Evolutionary conservation across 2,113 vertebrate species (phyloP).

Genomic region (Addax nasomaculatus): DNA sequence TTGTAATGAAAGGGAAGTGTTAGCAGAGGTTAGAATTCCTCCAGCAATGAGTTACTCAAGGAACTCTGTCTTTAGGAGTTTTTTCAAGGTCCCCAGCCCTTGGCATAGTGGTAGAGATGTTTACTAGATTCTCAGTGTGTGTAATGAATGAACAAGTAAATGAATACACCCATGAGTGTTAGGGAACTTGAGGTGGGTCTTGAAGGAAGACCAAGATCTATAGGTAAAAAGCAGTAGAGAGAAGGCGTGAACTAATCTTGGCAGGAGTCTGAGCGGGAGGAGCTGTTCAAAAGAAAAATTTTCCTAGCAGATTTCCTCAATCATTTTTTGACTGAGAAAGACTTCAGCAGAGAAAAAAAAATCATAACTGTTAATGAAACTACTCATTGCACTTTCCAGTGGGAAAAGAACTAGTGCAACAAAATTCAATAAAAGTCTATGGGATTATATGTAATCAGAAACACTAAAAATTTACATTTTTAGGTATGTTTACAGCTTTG

Average conservation of each 20-base stretch:
- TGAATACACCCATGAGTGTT: background rate
- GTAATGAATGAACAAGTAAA: background rate
- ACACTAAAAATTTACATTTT: background rate
- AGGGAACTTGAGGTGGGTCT: background rate
- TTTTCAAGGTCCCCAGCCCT: background rate
- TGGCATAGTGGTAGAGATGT: background rate
- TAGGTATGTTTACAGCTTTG: background rate
- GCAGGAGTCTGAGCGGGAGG: background rate
- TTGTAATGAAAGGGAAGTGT: background rate
- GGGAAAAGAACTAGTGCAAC: background rate
- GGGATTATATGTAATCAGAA: background rate
- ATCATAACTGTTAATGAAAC: background rate
- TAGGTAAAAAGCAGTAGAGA: background rate
- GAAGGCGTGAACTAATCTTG: background rate
- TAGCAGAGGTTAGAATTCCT: slow-evolving; percentile 5
- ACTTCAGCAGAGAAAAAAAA: background rate
- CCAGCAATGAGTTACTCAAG: background rate
- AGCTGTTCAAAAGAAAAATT: background rate
- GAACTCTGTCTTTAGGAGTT: background rate
- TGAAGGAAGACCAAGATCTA: background rate
- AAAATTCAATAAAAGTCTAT: background rate
- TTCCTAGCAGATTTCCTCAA: background rate
- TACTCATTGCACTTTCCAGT: background rate
- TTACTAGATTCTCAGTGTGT: background rate
- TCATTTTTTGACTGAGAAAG: background rate